phyloP scores from a whole-genome alignment of 2,797 vertebrate species.

The Enteromius trimaculatus region DNA sequence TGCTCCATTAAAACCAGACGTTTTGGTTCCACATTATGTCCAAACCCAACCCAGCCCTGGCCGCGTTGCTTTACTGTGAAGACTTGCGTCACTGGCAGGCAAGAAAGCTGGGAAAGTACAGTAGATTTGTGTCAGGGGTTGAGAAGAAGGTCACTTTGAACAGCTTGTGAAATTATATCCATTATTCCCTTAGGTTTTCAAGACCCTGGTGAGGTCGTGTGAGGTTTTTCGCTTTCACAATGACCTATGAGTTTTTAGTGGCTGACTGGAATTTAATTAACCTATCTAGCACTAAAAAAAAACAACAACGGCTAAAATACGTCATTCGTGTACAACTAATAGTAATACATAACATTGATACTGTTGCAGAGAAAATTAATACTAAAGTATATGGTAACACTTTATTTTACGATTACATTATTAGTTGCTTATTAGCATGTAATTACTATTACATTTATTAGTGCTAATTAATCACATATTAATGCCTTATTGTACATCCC shows the following conservation, averaged over 20 bases:
- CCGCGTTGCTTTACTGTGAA: slow-evolving; percentile 15
- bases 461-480: no score
- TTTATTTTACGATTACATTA: no score
- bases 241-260: slow-evolving; percentile 2
- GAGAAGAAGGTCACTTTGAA: slow-evolving; percentile 24
- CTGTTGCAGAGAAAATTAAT: not conserved
- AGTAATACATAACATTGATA: not conserved
- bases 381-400: not conserved
- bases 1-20: slow-evolving; percentile 59
- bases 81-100: slow-evolving; percentile 23
- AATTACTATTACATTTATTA: no score
- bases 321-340: not conserved
- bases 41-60: slow-evolving; percentile 26
- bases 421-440: no score
- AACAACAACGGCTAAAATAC: not conserved
- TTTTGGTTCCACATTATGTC: slow-evolving; percentile 32
- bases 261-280: not conserved
- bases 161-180: not conserved
- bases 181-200: slow-evolving; percentile 11
- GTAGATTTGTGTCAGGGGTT: slow-evolving; percentile 47
- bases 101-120: slow-evolving; percentile 44
- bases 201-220: slow-evolving; percentile 1
- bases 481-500: no score
- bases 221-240: not conserved
- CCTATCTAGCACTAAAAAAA: not conserved